These are phyloP conservation scores for Drosophila asahinai DNA, from an alignment of 1,140 invertebrate genomes.

Conservation along the genomic window DNA sequence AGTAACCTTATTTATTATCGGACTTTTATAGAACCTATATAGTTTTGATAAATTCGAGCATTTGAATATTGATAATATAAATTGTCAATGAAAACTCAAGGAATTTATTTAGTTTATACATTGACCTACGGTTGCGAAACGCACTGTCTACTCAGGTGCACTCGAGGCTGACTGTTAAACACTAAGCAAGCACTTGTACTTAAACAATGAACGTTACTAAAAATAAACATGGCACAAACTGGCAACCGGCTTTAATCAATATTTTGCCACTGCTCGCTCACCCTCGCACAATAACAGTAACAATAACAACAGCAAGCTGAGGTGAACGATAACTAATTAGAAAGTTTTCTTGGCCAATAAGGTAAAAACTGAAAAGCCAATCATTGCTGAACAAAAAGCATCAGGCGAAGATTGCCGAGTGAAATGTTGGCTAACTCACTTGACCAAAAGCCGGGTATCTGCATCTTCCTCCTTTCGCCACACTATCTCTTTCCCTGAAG, in stretches of 20 bases:
- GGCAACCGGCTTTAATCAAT: slow-evolving; percentile 28
- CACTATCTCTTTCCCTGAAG: slow-evolving; percentile 8
- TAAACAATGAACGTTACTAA: slow-evolving; percentile 36
- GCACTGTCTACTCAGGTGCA: slow-evolving; percentile 31
- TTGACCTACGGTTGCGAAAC: slow-evolving; percentile 21
- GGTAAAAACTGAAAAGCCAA: slow-evolving; percentile 45
- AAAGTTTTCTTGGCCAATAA: slow-evolving; percentile 54
- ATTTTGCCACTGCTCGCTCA: slow-evolving; percentile 29
- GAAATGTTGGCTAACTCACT: slow-evolving; percentile 56
- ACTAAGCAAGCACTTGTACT: slow-evolving; percentile 32
- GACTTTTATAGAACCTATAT: not conserved
- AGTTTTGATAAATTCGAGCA: slow-evolving; percentile 8
- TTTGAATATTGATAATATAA: not conserved
- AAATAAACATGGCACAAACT: slow-evolving; percentile 44
- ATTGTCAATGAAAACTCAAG: not conserved
- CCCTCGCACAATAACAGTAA: slow-evolving; percentile 4
- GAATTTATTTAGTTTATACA: not conserved
- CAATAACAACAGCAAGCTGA: slow-evolving; percentile 3
- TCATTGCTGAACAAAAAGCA: slow-evolving; percentile 24
- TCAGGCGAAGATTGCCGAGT: slow-evolving; percentile 28
- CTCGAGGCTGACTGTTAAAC: slow-evolving; percentile 28
- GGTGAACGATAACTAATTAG: slow-evolving; percentile 41
- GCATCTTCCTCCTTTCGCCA: slow-evolving; percentile 13
- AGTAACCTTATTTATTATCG: slow-evolving; percentile 17
- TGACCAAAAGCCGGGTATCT: slow-evolving; percentile 41